These are phyloP conservation scores for Caenorhabditis sp. DNA, from an alignment of 2,888 invertebrate genomes.

Conservation along the genomic window DNA sequence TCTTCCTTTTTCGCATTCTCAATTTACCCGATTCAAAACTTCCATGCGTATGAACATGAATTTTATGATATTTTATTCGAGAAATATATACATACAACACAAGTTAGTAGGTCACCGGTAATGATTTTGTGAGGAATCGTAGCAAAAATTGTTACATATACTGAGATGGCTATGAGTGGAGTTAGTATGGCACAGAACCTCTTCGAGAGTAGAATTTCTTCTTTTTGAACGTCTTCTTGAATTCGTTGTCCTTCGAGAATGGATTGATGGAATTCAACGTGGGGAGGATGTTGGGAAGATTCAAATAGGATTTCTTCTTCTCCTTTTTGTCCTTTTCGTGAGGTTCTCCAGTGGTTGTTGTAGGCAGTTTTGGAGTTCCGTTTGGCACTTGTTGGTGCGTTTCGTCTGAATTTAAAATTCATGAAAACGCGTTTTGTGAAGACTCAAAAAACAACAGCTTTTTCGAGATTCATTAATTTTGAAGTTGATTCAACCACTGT, in stretches of 20 bases:
- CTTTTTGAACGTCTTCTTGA: conserved; percentile 65
- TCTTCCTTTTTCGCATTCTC: conserved; percentile 3
- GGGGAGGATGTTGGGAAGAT: conserved; percentile 48
- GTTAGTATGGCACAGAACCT: conserved; percentile 60
- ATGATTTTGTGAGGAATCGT: conserved; percentile 49
- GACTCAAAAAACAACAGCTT: not conserved
- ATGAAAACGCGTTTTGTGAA: not conserved
- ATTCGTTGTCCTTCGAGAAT: conserved; percentile 64
- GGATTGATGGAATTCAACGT: conserved; percentile 56
- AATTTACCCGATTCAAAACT: not conserved
- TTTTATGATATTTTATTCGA: not conserved
- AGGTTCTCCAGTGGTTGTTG: conserved; percentile 3
- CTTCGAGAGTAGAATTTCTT: conserved; percentile 49
- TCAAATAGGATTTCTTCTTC: conserved; percentile 61
- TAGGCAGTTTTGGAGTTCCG: conserved; percentile 45
- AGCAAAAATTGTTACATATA: conserved; percentile 48
- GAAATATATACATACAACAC: conserved; percentile 24
- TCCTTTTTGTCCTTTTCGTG: conserved; percentile 55
- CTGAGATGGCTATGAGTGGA: conserved; percentile 10
- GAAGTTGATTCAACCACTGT: not conserved
- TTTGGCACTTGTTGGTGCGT: conserved; percentile 19
- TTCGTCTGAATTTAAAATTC: conserved; percentile 35
- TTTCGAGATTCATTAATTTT: too few relatives aligned
- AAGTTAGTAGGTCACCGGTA: conserved; percentile 43
- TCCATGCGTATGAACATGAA: not conserved